These are phyloP conservation scores for Ariopsis seemanni DNA, from an alignment of 2,113 vertebrate species.

Conservation along the genomic window DNA sequence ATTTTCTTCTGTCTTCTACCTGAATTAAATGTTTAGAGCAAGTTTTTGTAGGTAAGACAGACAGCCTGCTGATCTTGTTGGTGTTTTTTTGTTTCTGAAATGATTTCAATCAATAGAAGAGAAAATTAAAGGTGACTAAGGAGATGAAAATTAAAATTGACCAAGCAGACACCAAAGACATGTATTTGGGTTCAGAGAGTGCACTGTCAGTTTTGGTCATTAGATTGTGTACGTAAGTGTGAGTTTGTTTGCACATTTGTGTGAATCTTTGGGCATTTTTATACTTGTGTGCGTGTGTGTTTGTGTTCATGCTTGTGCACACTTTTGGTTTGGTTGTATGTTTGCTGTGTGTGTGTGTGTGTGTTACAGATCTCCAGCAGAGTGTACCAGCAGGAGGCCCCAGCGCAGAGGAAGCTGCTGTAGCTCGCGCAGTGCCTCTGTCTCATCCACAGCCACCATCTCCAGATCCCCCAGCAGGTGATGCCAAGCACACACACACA, in stretches of 20 bases:
- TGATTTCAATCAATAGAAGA: neutral
- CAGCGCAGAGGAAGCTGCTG: slow-evolving; percentile 87
- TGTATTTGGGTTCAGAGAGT: neutral
- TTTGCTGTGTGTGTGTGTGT: slow-evolving; percentile 45
- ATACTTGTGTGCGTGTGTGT: slow-evolving; percentile 28
- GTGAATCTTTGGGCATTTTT: neutral
- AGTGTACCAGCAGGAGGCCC: slow-evolving; percentile 80
- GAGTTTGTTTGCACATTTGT: neutral
- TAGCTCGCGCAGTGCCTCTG: slow-evolving; percentile 86
- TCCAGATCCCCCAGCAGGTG: slow-evolving; percentile 92
- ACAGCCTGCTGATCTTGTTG: neutral
- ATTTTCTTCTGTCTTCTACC: neutral
- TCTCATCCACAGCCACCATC: slow-evolving; percentile 83
- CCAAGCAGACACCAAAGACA: neutral
- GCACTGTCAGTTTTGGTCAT: neutral
- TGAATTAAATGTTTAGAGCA: slow-evolving; percentile 35
- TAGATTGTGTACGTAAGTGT: neutral
- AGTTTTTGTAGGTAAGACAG: neutral
- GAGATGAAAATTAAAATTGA: neutral
- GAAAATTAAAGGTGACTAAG: neutral
- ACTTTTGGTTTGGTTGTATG: slow-evolving; percentile 43
- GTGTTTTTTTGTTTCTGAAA: neutral
- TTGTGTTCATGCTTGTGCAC: slow-evolving; percentile 38
- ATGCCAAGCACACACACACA: slow-evolving; percentile 25
- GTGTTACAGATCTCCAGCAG: slow-evolving; percentile 80